A percentile compares a stretch with the other conserved stretches of the same genome.
Conservation (phyloP, 2,113 vertebrate species). For the Lamprotornis superbus region DNA sequence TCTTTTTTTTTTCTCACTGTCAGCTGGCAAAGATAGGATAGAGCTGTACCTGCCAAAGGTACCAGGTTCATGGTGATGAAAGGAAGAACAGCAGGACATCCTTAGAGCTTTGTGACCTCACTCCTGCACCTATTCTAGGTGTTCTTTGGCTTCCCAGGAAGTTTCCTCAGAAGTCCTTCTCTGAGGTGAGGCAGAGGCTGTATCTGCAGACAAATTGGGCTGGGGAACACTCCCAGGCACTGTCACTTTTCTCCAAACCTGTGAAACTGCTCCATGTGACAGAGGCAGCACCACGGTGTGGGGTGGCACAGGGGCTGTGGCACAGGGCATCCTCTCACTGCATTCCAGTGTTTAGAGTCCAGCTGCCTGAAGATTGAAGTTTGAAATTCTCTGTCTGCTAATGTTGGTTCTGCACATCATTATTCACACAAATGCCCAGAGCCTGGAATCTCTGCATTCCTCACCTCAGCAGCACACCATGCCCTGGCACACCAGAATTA, state of each 20-base stretch:
- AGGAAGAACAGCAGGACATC: neutral
- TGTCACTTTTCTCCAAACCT: neutral
- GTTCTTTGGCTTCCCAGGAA: neutral
- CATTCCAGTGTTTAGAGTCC: neutral
- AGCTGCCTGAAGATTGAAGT: neutral
- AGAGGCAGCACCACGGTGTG: rapidly evolving
- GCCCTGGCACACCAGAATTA: neutral
- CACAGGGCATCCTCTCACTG: neutral
- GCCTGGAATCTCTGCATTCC: neutral
- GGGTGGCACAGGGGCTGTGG: neutral
- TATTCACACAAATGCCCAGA: neutral
- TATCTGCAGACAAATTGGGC: neutral
- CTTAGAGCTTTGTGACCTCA: neutral
- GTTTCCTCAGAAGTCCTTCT: neutral
- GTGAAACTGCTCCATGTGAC: neutral
- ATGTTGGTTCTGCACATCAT: neutral
- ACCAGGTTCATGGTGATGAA: neutral
- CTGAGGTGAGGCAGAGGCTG: neutral
- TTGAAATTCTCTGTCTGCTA: neutral
- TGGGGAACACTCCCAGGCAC: neutral
- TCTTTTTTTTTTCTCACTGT: neutral
- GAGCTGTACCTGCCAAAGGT: neutral
- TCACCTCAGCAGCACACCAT: neutral
- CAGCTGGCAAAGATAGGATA: neutral
- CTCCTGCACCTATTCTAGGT: neutral